A percentile compares a stretch with the other conserved stretches of the same genome.
Conservation (phyloP, 2,888 invertebrate genomes). For the Scaptomyza flava region DNA sequence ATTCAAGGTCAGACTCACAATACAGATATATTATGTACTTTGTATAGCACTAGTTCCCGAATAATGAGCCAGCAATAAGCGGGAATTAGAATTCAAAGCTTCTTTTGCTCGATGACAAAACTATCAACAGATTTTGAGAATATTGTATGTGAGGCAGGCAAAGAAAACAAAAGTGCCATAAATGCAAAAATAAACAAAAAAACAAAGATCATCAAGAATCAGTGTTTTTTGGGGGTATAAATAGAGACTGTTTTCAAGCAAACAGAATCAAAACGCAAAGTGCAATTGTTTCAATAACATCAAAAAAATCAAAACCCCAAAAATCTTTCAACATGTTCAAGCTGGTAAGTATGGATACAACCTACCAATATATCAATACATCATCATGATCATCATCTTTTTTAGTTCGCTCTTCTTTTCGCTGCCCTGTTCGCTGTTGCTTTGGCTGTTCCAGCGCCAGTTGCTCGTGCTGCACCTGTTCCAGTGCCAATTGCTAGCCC, state of each 20-base stretch:
- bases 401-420: constrained; percentile 73
- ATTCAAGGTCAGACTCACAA: constrained; percentile 58
- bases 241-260: constrained; percentile 30
- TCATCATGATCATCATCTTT: not conserved
- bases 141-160: constrained; percentile 33
- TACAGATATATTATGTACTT: not conserved
- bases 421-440: constrained; percentile 78
- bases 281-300: constrained; percentile 58
- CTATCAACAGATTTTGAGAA: constrained; percentile 52
- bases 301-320: constrained; percentile 19
- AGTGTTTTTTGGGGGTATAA: constrained; percentile 59
- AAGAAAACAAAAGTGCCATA: constrained; percentile 39
- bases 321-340: constrained; percentile 77
- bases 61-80: constrained; percentile 53
- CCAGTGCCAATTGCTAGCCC: constrained; percentile 74
- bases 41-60: constrained; percentile 16
- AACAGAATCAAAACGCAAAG: constrained; percentile 61
- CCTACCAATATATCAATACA: not conserved
- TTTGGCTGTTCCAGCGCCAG: constrained; percentile 74
- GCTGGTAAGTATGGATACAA: constrained; percentile 66
- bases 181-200: constrained; percentile 29
- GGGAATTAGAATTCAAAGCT: constrained; percentile 69
- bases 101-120: constrained; percentile 47
- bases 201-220: constrained; percentile 47
- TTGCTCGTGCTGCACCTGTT: constrained; percentile 66